Conservation (phyloP, 1,140 invertebrate species). For the Heliconius hermathena region DNA sequence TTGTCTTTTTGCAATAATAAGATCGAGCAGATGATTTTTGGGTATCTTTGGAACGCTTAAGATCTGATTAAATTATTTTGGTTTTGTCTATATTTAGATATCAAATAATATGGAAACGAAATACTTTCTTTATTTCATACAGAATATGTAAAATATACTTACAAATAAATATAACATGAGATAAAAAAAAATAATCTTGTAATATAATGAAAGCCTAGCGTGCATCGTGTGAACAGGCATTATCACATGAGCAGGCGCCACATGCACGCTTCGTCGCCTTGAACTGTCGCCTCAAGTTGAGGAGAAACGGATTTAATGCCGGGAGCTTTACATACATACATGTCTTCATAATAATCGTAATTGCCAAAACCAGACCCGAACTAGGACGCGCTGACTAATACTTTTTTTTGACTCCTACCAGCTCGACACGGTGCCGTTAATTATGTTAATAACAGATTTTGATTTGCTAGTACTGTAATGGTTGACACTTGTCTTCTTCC, state of each 20-base stretch:
- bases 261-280: constrained; percentile 57
- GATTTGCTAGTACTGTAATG: neutral
- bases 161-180: neutral
- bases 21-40: constrained; percentile 16
- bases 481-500: neutral
- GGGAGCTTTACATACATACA: constrained; percentile 41
- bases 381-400: constrained; percentile 62
- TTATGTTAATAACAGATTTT: constrained; percentile 47
- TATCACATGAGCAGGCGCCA: constrained; percentile 40
- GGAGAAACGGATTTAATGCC: constrained; percentile 64
- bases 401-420: constrained; percentile 52
- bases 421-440: constrained; percentile 47
- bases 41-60: neutral
- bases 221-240: constrained; percentile 40
- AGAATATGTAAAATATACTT: neutral
- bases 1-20: constrained; percentile 25
- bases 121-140: neutral
- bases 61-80: neutral
- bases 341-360: constrained; percentile 50
- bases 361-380: constrained; percentile 63
- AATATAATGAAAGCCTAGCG: constrained; percentile 6
- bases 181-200: neutral
- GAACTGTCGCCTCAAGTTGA: constrained; percentile 65
- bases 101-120: neutral
- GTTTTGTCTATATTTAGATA: neutral